These are phyloP conservation scores for Rhamphomyia laevipes DNA, from an alignment of 2,888 invertebrate species.

Conservation along the genomic window DNA sequence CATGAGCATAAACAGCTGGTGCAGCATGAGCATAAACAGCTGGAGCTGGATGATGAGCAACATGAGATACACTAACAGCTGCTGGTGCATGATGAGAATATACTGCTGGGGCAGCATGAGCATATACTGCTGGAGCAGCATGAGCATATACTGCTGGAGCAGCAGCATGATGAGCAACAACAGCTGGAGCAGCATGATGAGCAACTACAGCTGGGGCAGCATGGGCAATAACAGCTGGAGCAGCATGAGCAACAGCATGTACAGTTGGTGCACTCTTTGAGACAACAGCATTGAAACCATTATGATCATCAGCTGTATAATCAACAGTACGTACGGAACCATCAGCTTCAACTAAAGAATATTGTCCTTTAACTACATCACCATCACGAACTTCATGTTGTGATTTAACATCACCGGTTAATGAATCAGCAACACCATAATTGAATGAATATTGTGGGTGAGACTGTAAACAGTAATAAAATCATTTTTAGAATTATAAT, in stretches of 20 bases:
- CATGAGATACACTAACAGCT: constrained; percentile 3
- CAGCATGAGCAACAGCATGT: constrained; percentile 18
- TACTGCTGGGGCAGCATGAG: constrained; percentile 21
- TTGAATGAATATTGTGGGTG: constrained; percentile 38
- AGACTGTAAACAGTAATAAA: constrained; percentile 21
- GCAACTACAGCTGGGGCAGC: constrained; percentile 16
- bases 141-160: constrained; percentile 29
- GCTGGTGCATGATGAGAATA: constrained; percentile 11
- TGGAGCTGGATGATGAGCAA: neutral
- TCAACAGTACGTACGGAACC: constrained; percentile 39
- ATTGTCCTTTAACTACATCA: constrained; percentile 39
- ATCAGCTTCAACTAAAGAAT: constrained; percentile 38
- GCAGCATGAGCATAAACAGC: neutral
- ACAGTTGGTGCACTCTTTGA: constrained; percentile 35
- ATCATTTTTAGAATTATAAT: neutral
- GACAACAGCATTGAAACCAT: constrained; percentile 38
- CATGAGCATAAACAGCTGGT: neutral
- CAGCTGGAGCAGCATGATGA: constrained; percentile 23
- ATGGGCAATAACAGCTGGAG: constrained; percentile 13
- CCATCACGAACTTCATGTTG: constrained; percentile 38
- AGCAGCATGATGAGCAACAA: constrained; percentile 14
- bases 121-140: constrained; percentile 26
- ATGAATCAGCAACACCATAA: constrained; percentile 36
- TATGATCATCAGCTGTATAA: constrained; percentile 38
- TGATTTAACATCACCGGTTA: constrained; percentile 37